Evolutionary conservation across 2,888 invertebrate species (phyloP), one percentile per base, ranked within the genome.

Genomic region (Chydorus sphaericus): DNA sequence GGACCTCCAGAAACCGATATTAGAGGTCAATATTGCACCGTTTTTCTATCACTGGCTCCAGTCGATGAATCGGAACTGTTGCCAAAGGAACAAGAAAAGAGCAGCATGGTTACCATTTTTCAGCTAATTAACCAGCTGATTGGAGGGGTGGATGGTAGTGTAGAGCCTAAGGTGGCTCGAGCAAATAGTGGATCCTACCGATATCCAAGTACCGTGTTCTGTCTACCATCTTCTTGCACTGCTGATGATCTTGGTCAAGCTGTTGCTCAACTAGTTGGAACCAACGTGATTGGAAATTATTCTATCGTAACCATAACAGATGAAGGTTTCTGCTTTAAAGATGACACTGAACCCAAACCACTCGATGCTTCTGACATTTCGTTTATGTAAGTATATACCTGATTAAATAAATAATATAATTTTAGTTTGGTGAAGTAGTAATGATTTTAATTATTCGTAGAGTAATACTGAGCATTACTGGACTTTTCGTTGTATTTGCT

Each of bases 401-500:
- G 26, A 4, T n/a, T 11, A 26, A 1, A 23, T 26, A 31, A 2
- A 11, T 33, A 52, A n/a, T 7, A 23, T 30, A 7, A 30, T 50
- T n/a, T 18, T 3, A 51, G 20, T 14, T n/a, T 18, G 16, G 7
- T 11, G n/a, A n/a, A n/a, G 16, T 10, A 4, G 10, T 28, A 16
- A 51, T 2, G 6, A 5, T 28, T 11, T 29, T 4, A 2, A 18
- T n/a, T 33, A 11, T 16, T 36, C 23, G 10, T 48, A 48, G 55
- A 59, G 62, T 2, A 14, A 55, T 63, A 28, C 58, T 66, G 18
- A 56, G 61, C 14, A 11, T 60, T n/a, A 56, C 64, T 4, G 44
- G 62, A 6, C 37, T 58, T n/a, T 60, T 66, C 28, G 44, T 67
- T 26, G 7, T 63, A 0, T 33, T 59, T 1, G 62, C 64, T 49